Percentiles rank a stretch among this genome's conserved stretches.
Evolutionary conservation across 2,797 vertebrate genomes (phyloP).

Genomic region (Argya squamiceps): DNA sequence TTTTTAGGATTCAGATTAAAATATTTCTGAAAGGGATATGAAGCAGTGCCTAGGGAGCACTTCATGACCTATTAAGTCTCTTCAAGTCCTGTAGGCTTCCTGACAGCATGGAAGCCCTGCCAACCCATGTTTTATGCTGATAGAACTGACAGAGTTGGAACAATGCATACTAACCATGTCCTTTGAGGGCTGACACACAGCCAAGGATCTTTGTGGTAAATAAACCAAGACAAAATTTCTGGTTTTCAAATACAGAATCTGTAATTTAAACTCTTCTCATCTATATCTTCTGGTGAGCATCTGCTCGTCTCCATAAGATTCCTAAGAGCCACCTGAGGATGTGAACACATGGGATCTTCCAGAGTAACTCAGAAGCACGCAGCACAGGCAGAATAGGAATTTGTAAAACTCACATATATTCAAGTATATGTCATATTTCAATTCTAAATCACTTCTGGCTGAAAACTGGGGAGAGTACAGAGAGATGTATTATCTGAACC

Average conservation of each 20-base stretch:
- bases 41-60: background rate
- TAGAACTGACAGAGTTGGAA: background rate
- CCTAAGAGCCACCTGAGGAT: background rate
- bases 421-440: background rate
- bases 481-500: background rate
- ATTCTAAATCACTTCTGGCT: background rate
- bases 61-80: background rate
- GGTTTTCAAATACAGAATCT: background rate
- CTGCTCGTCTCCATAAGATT: background rate
- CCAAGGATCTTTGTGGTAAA: background rate
- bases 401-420: background rate
- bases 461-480: background rate
- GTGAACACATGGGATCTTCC: background rate
- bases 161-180: background rate
- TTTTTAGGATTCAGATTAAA: background rate
- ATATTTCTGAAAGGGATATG: background rate
- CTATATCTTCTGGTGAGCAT: background rate
- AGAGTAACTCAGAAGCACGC: background rate
- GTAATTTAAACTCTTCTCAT: background rate
- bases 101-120: background rate
- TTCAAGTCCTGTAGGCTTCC: background rate
- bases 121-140: background rate
- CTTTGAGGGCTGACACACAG: background rate
- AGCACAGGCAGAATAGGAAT: background rate
- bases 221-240: background rate